Evolutionary conservation across 2,797 vertebrate genomes (phyloP).

Genomic region (Ciconia nigra): DNA sequence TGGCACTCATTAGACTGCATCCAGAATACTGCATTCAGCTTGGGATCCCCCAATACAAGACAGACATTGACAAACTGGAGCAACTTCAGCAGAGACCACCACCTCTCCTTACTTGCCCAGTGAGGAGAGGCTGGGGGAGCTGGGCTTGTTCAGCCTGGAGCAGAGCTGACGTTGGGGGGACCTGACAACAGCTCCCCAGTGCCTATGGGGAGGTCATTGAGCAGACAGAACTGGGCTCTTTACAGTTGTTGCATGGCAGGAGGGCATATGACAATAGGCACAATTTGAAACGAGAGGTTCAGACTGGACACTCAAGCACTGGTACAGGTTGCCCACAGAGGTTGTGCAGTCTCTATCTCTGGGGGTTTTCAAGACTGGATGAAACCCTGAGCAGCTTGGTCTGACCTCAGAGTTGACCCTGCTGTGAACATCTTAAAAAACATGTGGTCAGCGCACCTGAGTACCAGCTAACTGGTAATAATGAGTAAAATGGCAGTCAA

Average conservation of each 20-base stretch:
- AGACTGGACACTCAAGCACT: background rate
- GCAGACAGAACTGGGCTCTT: background rate
- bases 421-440: background rate
- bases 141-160: background rate
- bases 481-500: background rate
- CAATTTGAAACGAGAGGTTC: background rate
- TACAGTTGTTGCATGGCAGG: accelerated
- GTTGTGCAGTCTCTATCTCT: background rate
- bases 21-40: background rate
- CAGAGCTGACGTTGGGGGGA: background rate
- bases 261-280: background rate
- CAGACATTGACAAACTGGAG: background rate
- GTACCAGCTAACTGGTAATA: background rate
- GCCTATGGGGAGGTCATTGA: background rate
- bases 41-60: background rate
- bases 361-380: background rate
- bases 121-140: background rate
- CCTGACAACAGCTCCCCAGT: background rate
- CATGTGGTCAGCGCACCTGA: background rate
- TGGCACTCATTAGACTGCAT: background rate
- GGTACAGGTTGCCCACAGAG: background rate
- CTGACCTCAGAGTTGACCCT: background rate
- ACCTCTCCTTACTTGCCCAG: background rate
- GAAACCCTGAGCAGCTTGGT: background rate
- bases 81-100: background rate